These are phyloP conservation scores for Cyclura pinguis DNA, from an alignment of 2,797 vertebrate species.

Conservation along the genomic window DNA sequence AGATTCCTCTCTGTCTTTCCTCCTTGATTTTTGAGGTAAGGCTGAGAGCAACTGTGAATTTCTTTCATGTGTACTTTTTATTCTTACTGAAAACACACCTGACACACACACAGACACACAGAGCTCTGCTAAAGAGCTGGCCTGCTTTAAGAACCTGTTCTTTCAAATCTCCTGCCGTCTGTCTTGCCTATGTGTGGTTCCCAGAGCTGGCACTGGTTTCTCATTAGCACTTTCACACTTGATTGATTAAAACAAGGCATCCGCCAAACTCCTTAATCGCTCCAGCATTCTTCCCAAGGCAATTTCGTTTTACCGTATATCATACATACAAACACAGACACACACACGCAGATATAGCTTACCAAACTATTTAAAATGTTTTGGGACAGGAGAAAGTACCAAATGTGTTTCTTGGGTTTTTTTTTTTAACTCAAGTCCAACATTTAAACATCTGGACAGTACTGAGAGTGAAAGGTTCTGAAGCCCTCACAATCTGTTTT, in stretches of 20 bases:
- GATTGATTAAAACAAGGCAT: slow-evolving; percentile 56
- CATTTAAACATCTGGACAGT: slow-evolving; percentile 12
- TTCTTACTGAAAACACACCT: not conserved
- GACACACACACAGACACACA: too few species aligned
- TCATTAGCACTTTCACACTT: slow-evolving; percentile 53
- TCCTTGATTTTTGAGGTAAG: slow-evolving; percentile 8
- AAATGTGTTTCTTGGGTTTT: not conserved
- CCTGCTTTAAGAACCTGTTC: slow-evolving; percentile 33
- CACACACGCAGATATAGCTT: not conserved
- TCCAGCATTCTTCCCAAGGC: slow-evolving; percentile 17
- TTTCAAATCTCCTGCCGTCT: slow-evolving; percentile 35
- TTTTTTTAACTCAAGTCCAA: not conserved
- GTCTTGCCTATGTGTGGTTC: slow-evolving; percentile 37
- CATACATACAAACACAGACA: too few species aligned
- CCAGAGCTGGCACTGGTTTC: slow-evolving; percentile 32
- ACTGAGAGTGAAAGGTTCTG: slow-evolving; percentile 20
- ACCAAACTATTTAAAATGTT: slow-evolving; percentile 23
- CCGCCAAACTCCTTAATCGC: slow-evolving; percentile 44
- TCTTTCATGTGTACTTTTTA: slow-evolving; percentile 7
- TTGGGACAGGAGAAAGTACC: not conserved
- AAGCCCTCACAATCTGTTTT: slow-evolving; percentile 21
- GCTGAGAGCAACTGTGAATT: slow-evolving; percentile 4
- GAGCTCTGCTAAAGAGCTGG: not conserved
- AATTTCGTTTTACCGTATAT: slow-evolving; percentile 35
- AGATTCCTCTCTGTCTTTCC: not conserved